These are phyloP conservation scores for Andrena cerasifolii DNA, from an alignment of 1,140 invertebrate genomes.

Conservation along the genomic window DNA sequence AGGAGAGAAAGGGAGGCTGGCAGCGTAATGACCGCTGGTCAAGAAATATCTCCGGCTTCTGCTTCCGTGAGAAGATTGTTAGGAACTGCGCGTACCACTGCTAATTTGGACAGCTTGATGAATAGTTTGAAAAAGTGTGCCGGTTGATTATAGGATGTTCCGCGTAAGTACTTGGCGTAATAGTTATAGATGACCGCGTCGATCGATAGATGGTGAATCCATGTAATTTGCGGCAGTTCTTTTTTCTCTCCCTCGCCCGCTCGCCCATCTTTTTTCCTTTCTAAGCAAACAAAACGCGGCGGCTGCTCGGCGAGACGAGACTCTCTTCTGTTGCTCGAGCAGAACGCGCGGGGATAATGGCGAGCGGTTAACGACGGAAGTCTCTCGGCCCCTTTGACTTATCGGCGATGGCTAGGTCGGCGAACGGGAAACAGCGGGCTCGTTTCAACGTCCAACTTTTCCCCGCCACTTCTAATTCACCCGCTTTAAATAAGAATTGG, in stretches of 20 bases:
- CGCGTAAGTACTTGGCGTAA: conserved; percentile 55
- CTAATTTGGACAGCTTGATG: conserved; percentile 68
- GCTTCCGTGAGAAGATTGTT: conserved; percentile 64
- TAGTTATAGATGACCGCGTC: conserved; percentile 53
- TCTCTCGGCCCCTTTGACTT: too few species aligned
- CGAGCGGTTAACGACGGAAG: background rate
- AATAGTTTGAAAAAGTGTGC: conserved; percentile 65
- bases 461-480: background rate
- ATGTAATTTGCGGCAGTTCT: conserved; percentile 37
- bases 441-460: background rate
- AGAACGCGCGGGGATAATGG: background rate
- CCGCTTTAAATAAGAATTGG: conserved; percentile 3
- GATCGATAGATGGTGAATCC: conserved; percentile 59
- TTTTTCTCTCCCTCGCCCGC: conserved; percentile 16
- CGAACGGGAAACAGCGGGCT: background rate
- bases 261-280: conserved; percentile 25
- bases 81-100: conserved; percentile 49
- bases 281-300: background rate
- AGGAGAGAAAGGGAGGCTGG: background rate
- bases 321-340: too few species aligned
- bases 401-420: background rate
- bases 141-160: conserved; percentile 64
- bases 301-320: background rate
- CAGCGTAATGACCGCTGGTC: conserved; percentile 52
- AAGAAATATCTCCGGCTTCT: conserved; percentile 54